Evolutionary conservation across 1,140 invertebrate species (phyloP), one percentile per base, ranked within the genome.

Genomic region (Drosophila lowei): DNA sequence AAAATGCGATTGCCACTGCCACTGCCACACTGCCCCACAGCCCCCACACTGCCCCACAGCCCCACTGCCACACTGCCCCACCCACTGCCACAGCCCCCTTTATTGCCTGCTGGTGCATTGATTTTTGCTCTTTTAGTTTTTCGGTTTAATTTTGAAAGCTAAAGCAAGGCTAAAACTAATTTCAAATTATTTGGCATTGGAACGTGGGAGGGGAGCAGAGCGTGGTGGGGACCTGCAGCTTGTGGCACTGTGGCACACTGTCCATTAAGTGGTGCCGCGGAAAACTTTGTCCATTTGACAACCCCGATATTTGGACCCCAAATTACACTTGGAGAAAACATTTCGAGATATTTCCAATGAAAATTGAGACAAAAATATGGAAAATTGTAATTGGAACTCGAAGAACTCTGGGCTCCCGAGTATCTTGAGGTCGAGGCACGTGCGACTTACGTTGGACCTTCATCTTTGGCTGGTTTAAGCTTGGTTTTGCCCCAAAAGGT

Each of bases 141-240:
- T 34, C 3, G 54, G 59, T 86, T 88, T 75, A 86, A 88, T 88
- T 81, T 86, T 78, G 67, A 77, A 70, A 73, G 48, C 64, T 5
- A 38, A 13, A 13, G 61, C 80, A 80, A 81, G 83, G 83, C 81
- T 78, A 88, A 75, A 88, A 86, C 77, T 88, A 88, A 86, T 86
- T 86, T 86, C 73, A 66, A 74, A 88, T 88, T 76, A 86, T 86
- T 88, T 86, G 81, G 83, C 74, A 81, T 74, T 77, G 77, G 8
- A 7, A 42, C 2, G 28, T 1, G 2, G 6, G 4, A 8, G 28
- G 16, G 5, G 16, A 0, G n/a, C 2, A 16, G 44, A 25, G 50
- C 16, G 56, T 43, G 23, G 2, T 23, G 23, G 23, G 55, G 15
- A 34, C 11, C 9, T 6, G 44, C 16, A n/a, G 23, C 4, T 9